These are phyloP conservation scores for Austrolebias charrua DNA, from an alignment of 2,797 vertebrate genomes.

Conservation along the genomic window DNA sequence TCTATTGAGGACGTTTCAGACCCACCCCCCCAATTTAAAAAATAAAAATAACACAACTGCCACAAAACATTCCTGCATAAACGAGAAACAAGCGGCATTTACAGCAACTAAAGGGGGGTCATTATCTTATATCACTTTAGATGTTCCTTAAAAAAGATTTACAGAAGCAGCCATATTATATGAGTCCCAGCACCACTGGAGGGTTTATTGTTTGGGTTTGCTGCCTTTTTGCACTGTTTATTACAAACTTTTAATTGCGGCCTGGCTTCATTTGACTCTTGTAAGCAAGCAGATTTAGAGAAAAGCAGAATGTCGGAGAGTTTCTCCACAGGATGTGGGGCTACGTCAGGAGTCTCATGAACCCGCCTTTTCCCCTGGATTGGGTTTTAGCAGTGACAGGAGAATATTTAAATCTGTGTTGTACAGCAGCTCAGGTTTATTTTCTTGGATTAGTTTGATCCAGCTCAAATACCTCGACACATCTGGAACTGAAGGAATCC, in stretches of 20 bases:
- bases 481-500: slow-evolving; percentile 29
- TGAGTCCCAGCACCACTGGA: slow-evolving; percentile 24
- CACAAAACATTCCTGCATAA: slow-evolving; percentile 29
- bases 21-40: too few relatives aligned
- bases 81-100: slow-evolving; percentile 28
- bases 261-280: slow-evolving; percentile 28
- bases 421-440: slow-evolving; percentile 36
- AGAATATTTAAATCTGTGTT: slow-evolving; percentile 7
- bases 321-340: slow-evolving; percentile 43
- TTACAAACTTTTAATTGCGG: slow-evolving; percentile 66
- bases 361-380: slow-evolving; percentile 56
- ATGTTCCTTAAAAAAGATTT: slow-evolving; percentile 33
- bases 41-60: background rate
- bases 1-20: too few relatives aligned
- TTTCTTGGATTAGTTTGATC: slow-evolving; percentile 47
- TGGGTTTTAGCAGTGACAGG: slow-evolving; percentile 55
- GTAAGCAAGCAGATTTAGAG: slow-evolving; percentile 26
- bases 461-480: slow-evolving; percentile 30
- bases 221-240: slow-evolving; percentile 63
- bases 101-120: slow-evolving; percentile 32
- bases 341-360: slow-evolving; percentile 40
- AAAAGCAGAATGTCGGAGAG: slow-evolving; percentile 66
- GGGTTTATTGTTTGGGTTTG: slow-evolving; percentile 61
- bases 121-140: slow-evolving; percentile 55
- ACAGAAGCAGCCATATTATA: slow-evolving; percentile 34